These are phyloP conservation scores for Scalopus aquaticus DNA, from an alignment of 2,113 vertebrate genomes.

Conservation along the genomic window DNA sequence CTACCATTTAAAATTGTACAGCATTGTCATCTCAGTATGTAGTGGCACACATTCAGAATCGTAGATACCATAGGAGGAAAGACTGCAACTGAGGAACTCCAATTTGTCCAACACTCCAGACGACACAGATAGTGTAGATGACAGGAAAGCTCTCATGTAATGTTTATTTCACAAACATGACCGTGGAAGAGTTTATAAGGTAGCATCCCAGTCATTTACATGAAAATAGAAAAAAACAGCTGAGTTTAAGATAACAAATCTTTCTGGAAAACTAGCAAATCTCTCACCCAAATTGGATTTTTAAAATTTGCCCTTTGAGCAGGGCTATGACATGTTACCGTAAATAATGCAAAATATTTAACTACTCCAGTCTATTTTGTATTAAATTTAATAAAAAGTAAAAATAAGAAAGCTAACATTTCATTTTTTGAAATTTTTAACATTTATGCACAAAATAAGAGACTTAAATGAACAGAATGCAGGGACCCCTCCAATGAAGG, in stretches of 20 bases:
- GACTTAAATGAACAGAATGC: constrained; percentile 70
- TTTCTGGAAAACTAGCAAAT: constrained; percentile 87
- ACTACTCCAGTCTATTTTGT: constrained; percentile 72
- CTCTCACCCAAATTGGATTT: constrained; percentile 81
- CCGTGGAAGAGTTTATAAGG: constrained; percentile 83
- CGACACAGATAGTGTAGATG: constrained; percentile 86
- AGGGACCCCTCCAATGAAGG: constrained; percentile 77
- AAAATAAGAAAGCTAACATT: constrained; percentile 75
- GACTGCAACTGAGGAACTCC: constrained; percentile 87
- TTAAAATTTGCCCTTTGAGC: constrained; percentile 81
- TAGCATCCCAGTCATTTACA: constrained; percentile 84
- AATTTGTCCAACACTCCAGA: constrained; percentile 86
- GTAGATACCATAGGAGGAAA: constrained; percentile 84
- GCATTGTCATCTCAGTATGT: constrained; percentile 84
- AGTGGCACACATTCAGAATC: constrained; percentile 90
- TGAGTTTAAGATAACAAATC: constrained; percentile 84
- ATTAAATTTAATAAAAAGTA: constrained; percentile 70
- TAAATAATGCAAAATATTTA: constrained; percentile 78
- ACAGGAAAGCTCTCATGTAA: constrained; percentile 84
- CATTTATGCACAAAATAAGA: constrained; percentile 76
- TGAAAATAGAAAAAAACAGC: constrained; percentile 85
- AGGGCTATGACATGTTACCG: constrained; percentile 79
- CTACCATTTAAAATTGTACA: constrained; percentile 87
- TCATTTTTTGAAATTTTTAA: constrained; percentile 78
- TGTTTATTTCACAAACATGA: constrained; percentile 85